Conservation (phyloP, 2,113 vertebrate species). For the Melozone crissalis region DNA sequence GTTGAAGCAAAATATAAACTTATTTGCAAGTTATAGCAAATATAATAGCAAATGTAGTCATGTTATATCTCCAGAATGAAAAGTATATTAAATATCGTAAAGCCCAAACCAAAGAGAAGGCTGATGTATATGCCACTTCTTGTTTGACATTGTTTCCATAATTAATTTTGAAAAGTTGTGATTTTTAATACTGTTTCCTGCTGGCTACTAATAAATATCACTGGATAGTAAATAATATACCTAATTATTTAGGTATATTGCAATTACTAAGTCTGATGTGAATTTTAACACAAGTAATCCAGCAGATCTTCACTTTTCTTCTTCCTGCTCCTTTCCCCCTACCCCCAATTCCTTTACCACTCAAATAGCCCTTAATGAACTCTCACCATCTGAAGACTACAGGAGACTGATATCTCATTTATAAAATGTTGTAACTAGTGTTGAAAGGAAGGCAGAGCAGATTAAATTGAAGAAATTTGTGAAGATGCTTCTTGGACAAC, state of each 20-base stretch:
- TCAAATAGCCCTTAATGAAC: background rate
- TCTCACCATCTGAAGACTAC: background rate
- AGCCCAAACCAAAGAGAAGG: background rate
- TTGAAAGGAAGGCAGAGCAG: slow-evolving; percentile 5
- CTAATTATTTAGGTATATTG: background rate
- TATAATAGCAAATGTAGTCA: background rate
- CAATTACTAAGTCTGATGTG: background rate
- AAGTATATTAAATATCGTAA: background rate
- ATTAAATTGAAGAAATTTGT: background rate
- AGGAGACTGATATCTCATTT: background rate
- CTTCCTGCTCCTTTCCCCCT: background rate
- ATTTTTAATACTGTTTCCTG: background rate
- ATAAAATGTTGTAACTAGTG: background rate
- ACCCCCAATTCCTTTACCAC: background rate
- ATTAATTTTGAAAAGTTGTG: background rate
- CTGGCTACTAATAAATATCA: background rate
- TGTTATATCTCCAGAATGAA: background rate
- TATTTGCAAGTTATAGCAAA: background rate
- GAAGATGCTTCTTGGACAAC: background rate
- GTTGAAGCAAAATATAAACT: background rate
- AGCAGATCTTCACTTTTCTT: background rate
- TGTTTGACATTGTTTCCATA: background rate
- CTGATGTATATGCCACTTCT: background rate
- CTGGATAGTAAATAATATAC: background rate
- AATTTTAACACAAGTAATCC: background rate